phyloP scores from a whole-genome alignment of 1,140 invertebrate species.

The Drosophila seguyi region DNA sequence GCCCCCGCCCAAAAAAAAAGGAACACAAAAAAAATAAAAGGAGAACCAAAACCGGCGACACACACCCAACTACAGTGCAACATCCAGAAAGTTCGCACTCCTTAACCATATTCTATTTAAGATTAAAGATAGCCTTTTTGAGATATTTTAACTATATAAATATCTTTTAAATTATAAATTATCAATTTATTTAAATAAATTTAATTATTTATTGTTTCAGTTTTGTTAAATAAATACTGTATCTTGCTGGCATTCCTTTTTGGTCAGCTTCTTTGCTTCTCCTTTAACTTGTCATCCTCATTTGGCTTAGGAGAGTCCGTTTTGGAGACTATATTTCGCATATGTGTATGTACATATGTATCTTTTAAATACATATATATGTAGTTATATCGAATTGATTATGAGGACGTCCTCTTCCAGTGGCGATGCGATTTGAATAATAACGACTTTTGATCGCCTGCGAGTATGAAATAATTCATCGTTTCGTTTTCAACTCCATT shows the following conservation, averaged over 20 bases:
- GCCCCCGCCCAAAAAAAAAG: conserved; percentile 34
- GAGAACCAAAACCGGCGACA: conserved; percentile 2
- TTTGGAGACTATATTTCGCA: conserved; percentile 14
- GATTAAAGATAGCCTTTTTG: background rate
- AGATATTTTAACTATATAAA: background rate
- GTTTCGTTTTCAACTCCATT: conserved; percentile 45
- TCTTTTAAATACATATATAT: background rate
- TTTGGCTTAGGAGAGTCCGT: conserved; percentile 15
- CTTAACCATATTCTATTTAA: background rate
- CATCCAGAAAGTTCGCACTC: background rate
- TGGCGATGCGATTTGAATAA: conserved; percentile 67
- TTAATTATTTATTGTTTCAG: too few relatives aligned
- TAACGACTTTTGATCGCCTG: conserved; percentile 52
- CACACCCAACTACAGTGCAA: conserved; percentile 10
- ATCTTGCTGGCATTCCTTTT: background rate
- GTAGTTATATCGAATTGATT: conserved; percentile 13
- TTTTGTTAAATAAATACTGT: background rate
- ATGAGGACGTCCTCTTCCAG: conserved; percentile 19
- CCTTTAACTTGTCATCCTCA: background rate
- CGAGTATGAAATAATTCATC: conserved; percentile 52
- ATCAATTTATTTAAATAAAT: background rate
- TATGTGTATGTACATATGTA: background rate
- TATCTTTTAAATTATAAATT: background rate
- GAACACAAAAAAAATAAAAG: conserved; percentile 6
- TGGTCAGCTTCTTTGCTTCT: background rate